Percentiles rank a stretch among this genome's conserved stretches.
phyloP scores from a whole-genome alignment of 2,113 vertebrate species.

The Uria lomvia region DNA sequence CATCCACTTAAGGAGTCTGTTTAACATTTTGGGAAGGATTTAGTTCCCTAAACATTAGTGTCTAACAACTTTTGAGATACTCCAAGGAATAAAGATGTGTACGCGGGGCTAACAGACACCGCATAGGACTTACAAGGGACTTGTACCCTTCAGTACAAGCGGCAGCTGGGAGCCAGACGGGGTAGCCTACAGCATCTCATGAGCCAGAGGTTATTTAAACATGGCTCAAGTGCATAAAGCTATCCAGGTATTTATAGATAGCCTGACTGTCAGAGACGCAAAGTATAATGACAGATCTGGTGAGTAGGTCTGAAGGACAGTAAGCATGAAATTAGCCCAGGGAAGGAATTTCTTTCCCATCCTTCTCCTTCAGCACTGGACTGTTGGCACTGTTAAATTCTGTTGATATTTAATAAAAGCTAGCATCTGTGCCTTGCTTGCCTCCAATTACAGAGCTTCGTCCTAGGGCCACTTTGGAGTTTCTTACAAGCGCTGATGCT shows the following conservation, averaged over 20 bases:
- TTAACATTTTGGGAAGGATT: background rate
- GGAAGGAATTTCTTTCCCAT: background rate
- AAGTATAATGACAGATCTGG: background rate
- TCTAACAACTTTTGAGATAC: background rate
- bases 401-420: constrained; percentile 69
- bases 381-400: constrained; percentile 22
- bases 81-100: background rate
- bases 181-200: background rate
- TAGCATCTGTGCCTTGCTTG: constrained; percentile 56
- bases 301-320: background rate
- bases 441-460: constrained; percentile 47
- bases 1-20: background rate
- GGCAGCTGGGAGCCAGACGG: background rate
- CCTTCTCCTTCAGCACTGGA: background rate
- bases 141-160: background rate
- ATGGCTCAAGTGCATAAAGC: background rate
- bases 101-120: rapidly evolving
- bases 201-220: background rate
- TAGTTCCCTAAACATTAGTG: background rate
- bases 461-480: constrained; percentile 34
- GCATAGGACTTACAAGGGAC: background rate
- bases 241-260: background rate
- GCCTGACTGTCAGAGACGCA: background rate
- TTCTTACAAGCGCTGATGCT: constrained; percentile 30
- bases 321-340: background rate